A percentile compares a stretch with the other conserved stretches of the same genome.
Evolutionary conservation across 2,113 vertebrate species (phyloP).

Genomic region (Monopterus albus): DNA sequence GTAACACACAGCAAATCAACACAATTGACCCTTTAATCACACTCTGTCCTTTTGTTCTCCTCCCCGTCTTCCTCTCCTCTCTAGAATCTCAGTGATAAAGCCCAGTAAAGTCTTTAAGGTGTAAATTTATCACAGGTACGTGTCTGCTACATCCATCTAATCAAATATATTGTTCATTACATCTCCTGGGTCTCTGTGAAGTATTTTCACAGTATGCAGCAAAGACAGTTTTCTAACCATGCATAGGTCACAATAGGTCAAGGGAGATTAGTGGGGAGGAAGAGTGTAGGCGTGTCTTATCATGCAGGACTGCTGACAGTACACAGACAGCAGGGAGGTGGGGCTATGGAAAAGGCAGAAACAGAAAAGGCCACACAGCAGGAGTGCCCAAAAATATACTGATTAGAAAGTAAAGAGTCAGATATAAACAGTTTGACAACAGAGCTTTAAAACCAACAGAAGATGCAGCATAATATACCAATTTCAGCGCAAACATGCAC

Average conservation of each 20-base stretch:
- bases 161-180: constrained; percentile 31
- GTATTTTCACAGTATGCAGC: constrained; percentile 10
- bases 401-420: constrained; percentile 73
- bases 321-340: constrained; percentile 60
- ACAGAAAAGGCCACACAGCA: constrained; percentile 72
- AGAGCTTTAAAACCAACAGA: constrained; percentile 44
- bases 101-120: constrained; percentile 18
- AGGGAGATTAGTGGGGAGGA: constrained; percentile 46
- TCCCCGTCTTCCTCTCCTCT: constrained; percentile 13
- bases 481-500: constrained; percentile 17
- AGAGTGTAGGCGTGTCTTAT: constrained; percentile 63
- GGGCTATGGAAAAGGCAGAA: constrained; percentile 39
- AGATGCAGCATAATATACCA: constrained; percentile 37
- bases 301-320: constrained; percentile 65
- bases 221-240: constrained; percentile 48
- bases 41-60: constrained; percentile 44
- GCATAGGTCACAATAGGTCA: constrained; percentile 55
- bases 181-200: constrained; percentile 13
- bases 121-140: constrained; percentile 16
- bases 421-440: constrained; percentile 49
- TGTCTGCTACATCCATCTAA: constrained; percentile 3
- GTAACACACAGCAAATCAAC: constrained; percentile 74
- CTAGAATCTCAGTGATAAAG: constrained; percentile 33
- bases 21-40: constrained; percentile 67
- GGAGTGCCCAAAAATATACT: constrained; percentile 63